Base-by-base conservation (phyloP, 1,140 invertebrate species). In the Drosophila neocordata region DNA sequence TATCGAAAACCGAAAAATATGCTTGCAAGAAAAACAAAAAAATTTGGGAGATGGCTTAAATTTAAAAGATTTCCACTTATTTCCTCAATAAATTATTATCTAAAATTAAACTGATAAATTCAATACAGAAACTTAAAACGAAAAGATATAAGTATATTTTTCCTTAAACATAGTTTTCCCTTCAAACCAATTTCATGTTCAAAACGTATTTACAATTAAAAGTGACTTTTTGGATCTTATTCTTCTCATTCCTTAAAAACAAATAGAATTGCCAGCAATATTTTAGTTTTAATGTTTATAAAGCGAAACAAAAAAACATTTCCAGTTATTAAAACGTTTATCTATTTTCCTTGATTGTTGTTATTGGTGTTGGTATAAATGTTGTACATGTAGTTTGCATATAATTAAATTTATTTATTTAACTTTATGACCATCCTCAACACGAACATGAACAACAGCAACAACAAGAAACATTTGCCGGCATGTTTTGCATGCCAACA, bases 331-430 rank as follows among this genome's bases (percentile, higher is more conserved):
- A 48, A 48, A 48, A 48, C 41, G 41, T 48, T 48, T 48, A 18
- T 48, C 41, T 73, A 71, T 66, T 73, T 73, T 73, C 55, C 35
- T 8, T 57, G 27, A 35, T 31, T 65, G 59, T 66, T 73, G 55
- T 62, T 73, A 53, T 44, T 65, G 57, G 34, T 72, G 61, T 73
- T 58, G 24, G 13, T 59, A 53, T 15, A 13, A 61, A 59, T 72
- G 69, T 59, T 38, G 44, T 65, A 55, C 64, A 37, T 60, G 71
- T 73, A 73, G 69, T 66, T 73, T 73, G 71, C 70, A 73, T 73
- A 73, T 73, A 73, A 73, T 73, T 73, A 73, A 73, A 66, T 73
- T 75, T 62, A 75, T 75, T 75, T 75, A 75, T 68, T 74, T 72
- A 68, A 58, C 72, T 74, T 74, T 68, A 15, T 74, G 72, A 66